Base-by-base conservation (phyloP, 1,140 invertebrate genomes). In the Drepana arcuata region DNA sequence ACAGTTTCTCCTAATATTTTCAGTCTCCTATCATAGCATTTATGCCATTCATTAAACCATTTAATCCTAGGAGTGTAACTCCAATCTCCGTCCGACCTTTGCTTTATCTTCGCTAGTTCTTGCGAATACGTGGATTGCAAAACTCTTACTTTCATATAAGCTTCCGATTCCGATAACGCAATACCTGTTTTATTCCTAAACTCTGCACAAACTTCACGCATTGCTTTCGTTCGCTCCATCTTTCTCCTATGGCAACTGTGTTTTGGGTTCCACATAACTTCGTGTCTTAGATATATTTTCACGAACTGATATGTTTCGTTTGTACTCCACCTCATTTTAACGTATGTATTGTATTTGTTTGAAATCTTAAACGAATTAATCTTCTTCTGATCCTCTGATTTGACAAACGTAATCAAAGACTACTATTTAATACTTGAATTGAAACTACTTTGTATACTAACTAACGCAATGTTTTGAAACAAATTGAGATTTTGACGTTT, bases 61-160 rank as follows among this genome's bases (percentile, higher is more conserved):
- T 63, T 68, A 7, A 80, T 62, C 7, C 46, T 57, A 0, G 74
- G 60, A 37, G 49, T 65, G 26, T 73, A 80, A 5, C 42, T 38
- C 5, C 44, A 56, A 2, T 62, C 44, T 2, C 61, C 52, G 2
- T 34, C 34, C 1, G 74, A 70, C 1, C 68, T 41, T 4, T 45
- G 40, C 13, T 48, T 53, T 43, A 85, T 82, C 57, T 84, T 85
- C 0, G 41, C 40, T 7, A 84, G 28, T 52, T 84, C 80, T 48
- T 84, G 75, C 2, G 39, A 31, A 34, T 85, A 85, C 2, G 79
- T 83, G 1, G 66, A 72, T 34, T 74, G 53, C 1, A 85, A 55
- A 35, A 65, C 82, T 42, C 75, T 85, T 33, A 85, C 78, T 61
- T 83, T 84, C 1, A 59, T 60, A 48, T 60, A 79, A 4, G 84